Percentiles rank a stretch among this genome's conserved stretches.
Evolutionary conservation across 1,140 invertebrate genomes (phyloP).

Genomic region (Glossosoma conforme): DNA sequence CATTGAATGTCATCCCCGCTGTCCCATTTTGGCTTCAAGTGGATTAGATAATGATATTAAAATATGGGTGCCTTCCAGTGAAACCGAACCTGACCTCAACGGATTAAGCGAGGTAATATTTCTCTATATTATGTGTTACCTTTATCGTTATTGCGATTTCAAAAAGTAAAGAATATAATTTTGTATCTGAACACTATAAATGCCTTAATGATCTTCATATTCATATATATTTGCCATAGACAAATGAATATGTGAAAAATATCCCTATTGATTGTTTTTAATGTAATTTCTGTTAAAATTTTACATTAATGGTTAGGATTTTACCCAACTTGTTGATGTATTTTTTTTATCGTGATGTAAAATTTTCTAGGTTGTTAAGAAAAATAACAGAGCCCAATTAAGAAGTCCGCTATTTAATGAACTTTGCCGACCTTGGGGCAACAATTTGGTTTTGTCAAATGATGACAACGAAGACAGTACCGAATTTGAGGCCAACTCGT

Average conservation of each 20-base stretch:
- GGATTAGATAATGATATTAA: constrained; percentile 90
- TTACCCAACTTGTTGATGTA: too few species aligned
- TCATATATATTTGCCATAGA: too few species aligned
- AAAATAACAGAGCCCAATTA: constrained; percentile 34
- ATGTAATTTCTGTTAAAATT: too few species aligned
- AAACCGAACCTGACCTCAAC: constrained; percentile 49
- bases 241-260: too few species aligned
- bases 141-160: too few species aligned
- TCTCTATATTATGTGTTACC: constrained; percentile 1
- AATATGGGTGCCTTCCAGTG: constrained; percentile 80
- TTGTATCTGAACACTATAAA: not conserved
- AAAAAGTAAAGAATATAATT: too few species aligned
- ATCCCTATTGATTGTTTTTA: too few species aligned
- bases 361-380: constrained; percentile 38
- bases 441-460: constrained; percentile 9
- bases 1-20: constrained; percentile 82
- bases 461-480: constrained; percentile 25
- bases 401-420: constrained; percentile 41
- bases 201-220: not conserved
- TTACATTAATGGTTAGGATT: too few species aligned
- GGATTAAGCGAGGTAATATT: constrained; percentile 34
- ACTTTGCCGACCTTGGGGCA: constrained; percentile 38
- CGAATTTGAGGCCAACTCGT: constrained; percentile 42
- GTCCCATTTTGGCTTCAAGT: constrained; percentile 84
- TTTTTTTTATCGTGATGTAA: too few species aligned